Percentiles rank a stretch among this genome's conserved stretches.
Evolutionary conservation across 2,888 invertebrate species (phyloP).

Genomic region (Eledona agricola): DNA sequence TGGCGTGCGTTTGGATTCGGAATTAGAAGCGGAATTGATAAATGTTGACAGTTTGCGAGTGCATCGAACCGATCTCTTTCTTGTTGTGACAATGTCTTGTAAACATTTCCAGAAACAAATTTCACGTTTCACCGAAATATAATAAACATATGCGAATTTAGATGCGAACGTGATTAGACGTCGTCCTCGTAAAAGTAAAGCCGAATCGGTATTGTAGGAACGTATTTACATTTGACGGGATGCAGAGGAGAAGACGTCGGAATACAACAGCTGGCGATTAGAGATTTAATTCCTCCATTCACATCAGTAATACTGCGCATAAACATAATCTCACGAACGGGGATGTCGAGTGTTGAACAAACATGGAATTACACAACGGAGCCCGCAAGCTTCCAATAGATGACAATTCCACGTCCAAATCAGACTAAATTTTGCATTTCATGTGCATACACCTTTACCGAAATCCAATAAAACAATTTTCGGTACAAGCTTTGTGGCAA

Average conservation of each 20-base stretch:
- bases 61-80: slow-evolving; percentile 20
- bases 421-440: not conserved
- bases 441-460: not conserved
- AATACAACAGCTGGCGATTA: slow-evolving; percentile 50
- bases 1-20: slow-evolving; percentile 5
- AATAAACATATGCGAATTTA: slow-evolving; percentile 16
- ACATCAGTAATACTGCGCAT: slow-evolving; percentile 52
- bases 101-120: slow-evolving; percentile 7
- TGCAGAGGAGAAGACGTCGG: slow-evolving; percentile 33
- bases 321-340: slow-evolving; percentile 54
- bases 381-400: slow-evolving; percentile 16
- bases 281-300: slow-evolving; percentile 53
- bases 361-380: slow-evolving; percentile 51
- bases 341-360: slow-evolving; percentile 51
- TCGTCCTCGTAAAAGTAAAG: slow-evolving; percentile 19
- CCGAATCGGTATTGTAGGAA: slow-evolving; percentile 15
- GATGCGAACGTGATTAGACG: slow-evolving; percentile 18
- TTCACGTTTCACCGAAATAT: slow-evolving; percentile 11
- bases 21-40: slow-evolving; percentile 13
- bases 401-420: slow-evolving; percentile 9
- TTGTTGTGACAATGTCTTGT: slow-evolving; percentile 6
- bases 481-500: no score
- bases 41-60: slow-evolving; percentile 6
- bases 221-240: slow-evolving; percentile 37
- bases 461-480: no score